These are phyloP conservation scores for Pithys albifrons DNA, from an alignment of 2,113 vertebrate genomes.

Conservation along the genomic window DNA sequence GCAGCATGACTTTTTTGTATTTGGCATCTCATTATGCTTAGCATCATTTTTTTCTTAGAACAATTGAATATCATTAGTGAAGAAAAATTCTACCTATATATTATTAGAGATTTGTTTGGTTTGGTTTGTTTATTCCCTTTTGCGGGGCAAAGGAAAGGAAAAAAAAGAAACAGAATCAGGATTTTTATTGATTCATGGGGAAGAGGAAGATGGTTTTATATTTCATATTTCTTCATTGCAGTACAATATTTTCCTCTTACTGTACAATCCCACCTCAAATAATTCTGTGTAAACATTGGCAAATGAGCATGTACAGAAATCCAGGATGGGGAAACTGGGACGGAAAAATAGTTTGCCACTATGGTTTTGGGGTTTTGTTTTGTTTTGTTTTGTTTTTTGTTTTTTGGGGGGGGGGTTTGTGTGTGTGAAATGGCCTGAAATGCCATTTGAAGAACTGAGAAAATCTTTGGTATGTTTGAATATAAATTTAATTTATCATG, in stretches of 20 bases:
- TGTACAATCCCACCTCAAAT: background rate
- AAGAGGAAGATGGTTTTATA: background rate
- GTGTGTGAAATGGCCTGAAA: background rate
- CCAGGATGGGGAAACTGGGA: background rate
- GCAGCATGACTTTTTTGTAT: conserved; percentile 74
- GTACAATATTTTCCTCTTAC: background rate
- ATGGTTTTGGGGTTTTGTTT: background rate
- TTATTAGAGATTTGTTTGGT: background rate
- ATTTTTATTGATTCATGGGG: background rate
- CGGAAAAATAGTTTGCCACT: background rate
- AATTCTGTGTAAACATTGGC: background rate
- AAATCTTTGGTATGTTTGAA: background rate
- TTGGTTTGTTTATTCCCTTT: background rate
- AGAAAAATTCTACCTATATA: conserved; percentile 66
- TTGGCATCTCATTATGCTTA: conserved; percentile 81
- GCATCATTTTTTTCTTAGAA: conserved; percentile 73
- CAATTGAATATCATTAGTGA: conserved; percentile 78
- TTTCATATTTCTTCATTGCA: background rate
- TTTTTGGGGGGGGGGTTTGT: too few species aligned
- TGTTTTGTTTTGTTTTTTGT: background rate
- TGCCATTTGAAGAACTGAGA: background rate
- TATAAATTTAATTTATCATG: background rate
- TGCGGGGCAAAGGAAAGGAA: background rate
- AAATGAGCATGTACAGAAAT: background rate
- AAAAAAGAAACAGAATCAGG: background rate